Evolutionary conservation across 2,888 invertebrate species (phyloP).

Genomic region (Campaea margaritaria): DNA sequence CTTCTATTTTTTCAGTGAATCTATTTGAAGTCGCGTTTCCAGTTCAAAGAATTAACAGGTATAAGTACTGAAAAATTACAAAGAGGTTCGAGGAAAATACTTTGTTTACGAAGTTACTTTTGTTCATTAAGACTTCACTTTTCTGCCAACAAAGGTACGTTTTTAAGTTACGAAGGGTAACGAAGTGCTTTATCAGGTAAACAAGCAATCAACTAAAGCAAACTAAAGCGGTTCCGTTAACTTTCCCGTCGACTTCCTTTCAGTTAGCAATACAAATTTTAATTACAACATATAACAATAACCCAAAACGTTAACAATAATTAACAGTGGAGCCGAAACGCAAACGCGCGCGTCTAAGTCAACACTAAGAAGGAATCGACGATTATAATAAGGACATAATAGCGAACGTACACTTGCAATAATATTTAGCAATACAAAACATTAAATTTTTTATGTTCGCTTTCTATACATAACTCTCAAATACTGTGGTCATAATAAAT

Average conservation of each 20-base stretch:
- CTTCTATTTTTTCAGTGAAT: no score
- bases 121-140: no score
- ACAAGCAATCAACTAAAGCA: constrained; percentile 34
- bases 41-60: no score
- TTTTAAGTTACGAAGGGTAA: not conserved
- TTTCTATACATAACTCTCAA: not conserved
- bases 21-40: no score
- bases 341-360: constrained; percentile 48
- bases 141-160: not conserved
- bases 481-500: no score
- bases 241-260: constrained; percentile 29
- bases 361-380: constrained; percentile 52
- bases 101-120: no score
- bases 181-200: constrained; percentile 10
- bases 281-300: constrained; percentile 57
- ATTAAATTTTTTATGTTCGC: no score
- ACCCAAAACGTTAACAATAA: constrained; percentile 61
- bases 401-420: constrained; percentile 8
- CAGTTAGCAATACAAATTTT: constrained; percentile 42
- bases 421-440: no score
- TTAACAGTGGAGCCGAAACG: constrained; percentile 56
- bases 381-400: constrained; percentile 20
- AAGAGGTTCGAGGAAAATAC: no score
- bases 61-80: no score
- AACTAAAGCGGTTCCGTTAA: constrained; percentile 30